Conservation (phyloP, 2,797 vertebrate genomes). For the Lacerta agilis region DNA sequence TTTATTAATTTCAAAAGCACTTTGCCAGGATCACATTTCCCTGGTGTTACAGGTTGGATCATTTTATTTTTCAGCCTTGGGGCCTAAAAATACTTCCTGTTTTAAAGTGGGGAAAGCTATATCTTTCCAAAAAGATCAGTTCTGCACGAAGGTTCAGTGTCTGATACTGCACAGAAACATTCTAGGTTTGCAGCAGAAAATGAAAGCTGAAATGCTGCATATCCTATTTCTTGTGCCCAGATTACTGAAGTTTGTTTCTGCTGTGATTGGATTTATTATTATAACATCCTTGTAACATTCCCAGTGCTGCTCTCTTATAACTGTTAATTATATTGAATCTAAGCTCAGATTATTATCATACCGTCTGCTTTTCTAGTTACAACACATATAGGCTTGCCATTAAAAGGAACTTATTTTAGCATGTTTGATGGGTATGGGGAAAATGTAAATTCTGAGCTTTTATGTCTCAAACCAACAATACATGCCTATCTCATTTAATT, state of each 20-base stretch:
- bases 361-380: conserved; percentile 27
- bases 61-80: background rate
- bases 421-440: background rate
- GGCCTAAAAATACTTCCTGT: background rate
- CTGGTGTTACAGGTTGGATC: background rate
- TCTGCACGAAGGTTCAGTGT: conserved; percentile 1
- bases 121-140: background rate
- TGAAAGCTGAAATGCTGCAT: background rate
- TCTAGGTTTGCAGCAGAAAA: background rate
- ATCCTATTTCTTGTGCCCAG: background rate
- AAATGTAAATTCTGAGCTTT: conserved; percentile 20
- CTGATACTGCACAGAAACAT: background rate
- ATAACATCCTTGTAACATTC: conserved; percentile 17
- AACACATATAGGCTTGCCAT: conserved; percentile 38
- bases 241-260: conserved; percentile 6
- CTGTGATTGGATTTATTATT: conserved; percentile 39
- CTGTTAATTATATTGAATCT: conserved; percentile 24
- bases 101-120: background rate
- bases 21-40: background rate
- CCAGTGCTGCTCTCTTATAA: background rate
- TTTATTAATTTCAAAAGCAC: background rate
- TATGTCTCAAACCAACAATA: conserved; percentile 36
- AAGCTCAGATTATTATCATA: conserved; percentile 22
- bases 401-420: conserved; percentile 32
- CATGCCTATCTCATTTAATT: conserved; percentile 9